phyloP scores from a whole-genome alignment of 2,113 vertebrate genomes.

The Parus major region DNA sequence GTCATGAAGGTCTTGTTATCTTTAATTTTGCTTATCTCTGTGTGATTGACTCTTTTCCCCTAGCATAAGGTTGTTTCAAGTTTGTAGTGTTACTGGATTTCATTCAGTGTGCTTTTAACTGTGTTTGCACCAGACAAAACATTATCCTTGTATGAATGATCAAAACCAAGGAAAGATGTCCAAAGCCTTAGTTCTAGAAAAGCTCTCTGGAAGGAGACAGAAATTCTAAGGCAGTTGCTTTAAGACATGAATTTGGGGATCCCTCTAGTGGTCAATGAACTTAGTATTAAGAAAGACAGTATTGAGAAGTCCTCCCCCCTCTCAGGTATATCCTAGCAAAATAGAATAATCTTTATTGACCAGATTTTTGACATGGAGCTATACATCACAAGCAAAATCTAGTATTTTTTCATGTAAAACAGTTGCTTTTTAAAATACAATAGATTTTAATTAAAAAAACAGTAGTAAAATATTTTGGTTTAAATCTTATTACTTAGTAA shows the following conservation, averaged over 20 bases:
- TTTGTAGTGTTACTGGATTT: background rate
- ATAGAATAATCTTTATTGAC: background rate
- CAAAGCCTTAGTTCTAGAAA: background rate
- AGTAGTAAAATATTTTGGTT: background rate
- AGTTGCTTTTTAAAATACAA: background rate
- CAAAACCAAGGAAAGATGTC: background rate
- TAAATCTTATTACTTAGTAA: background rate
- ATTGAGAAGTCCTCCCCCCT: background rate
- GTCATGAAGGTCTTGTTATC: background rate
- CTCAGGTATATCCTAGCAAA: background rate
- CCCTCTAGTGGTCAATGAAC: constrained; percentile 20
- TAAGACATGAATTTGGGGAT: background rate
- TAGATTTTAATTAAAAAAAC: background rate
- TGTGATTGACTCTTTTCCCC: background rate
- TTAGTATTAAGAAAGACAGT: background rate
- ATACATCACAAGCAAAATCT: background rate
- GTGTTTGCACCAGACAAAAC: background rate
- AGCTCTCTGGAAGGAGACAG: background rate
- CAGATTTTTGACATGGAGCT: background rate
- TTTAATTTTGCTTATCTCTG: background rate
- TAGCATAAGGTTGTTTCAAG: background rate
- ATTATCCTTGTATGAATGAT: background rate
- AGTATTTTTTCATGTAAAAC: background rate
- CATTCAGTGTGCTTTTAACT: background rate
- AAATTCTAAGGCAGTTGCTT: background rate